Percentiles rank a stretch among this genome's conserved stretches.
phyloP scores from a whole-genome alignment of 2,797 vertebrate species.

The Malacoctenus gilli region DNA sequence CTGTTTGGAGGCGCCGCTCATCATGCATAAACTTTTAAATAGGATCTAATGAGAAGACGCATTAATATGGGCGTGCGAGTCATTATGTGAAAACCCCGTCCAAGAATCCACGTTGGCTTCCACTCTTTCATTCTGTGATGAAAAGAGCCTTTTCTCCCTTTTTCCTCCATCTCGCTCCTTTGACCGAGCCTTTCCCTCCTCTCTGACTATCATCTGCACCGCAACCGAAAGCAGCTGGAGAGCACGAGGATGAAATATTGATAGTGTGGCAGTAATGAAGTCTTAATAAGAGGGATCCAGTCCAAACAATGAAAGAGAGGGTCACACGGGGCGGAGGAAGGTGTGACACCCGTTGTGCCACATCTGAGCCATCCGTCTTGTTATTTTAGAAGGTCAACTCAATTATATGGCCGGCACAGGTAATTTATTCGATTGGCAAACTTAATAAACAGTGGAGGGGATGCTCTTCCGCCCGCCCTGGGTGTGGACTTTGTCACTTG shows the following conservation, averaged over 20 bases:
- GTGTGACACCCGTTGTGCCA: slow-evolving; percentile 37
- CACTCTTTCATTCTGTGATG: slow-evolving; percentile 13
- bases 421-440: slow-evolving; percentile 76
- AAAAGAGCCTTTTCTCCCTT: slow-evolving; percentile 39
- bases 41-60: slow-evolving; percentile 18
- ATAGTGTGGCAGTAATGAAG: slow-evolving; percentile 63
- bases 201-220: slow-evolving; percentile 35
- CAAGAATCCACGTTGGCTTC: slow-evolving; percentile 13
- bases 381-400: slow-evolving; percentile 80
- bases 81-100: slow-evolving; percentile 10
- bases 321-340: slow-evolving; percentile 35
- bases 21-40: slow-evolving; percentile 20
- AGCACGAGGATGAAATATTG: slow-evolving; percentile 56
- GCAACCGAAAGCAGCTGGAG: slow-evolving; percentile 39
- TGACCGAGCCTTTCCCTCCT: slow-evolving; percentile 42
- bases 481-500: slow-evolving; percentile 68
- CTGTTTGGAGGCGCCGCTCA: slow-evolving; percentile 23
- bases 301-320: slow-evolving; percentile 52
- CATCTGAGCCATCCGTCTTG: slow-evolving; percentile 66
- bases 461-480: slow-evolving; percentile 39
- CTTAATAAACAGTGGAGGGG: slow-evolving; percentile 74
- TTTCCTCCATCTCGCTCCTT: slow-evolving; percentile 40
- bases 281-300: slow-evolving; percentile 62
- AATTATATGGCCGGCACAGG: slow-evolving; percentile 71
- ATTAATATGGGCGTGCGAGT: slow-evolving; percentile 29